phyloP scores from a whole-genome alignment of 2,888 invertebrate species.

The Trissoscelio sp. region DNA sequence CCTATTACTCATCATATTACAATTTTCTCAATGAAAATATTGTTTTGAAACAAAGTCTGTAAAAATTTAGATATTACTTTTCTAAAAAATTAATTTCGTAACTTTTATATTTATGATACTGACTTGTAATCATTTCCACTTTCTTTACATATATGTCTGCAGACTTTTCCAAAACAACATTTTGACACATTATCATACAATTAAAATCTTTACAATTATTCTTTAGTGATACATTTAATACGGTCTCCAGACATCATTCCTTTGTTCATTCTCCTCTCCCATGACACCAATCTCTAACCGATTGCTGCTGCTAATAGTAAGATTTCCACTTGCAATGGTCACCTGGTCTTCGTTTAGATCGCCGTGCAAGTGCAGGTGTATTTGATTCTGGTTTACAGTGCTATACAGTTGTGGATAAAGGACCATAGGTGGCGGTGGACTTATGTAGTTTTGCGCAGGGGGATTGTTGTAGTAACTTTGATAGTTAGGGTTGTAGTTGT shows the following conservation, averaged over 20 bases:
- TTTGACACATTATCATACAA: neutral
- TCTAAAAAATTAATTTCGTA: no score
- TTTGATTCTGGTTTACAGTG: slow-evolving; percentile 94
- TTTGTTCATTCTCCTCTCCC: slow-evolving; percentile 85
- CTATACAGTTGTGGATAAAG: slow-evolving; percentile 91
- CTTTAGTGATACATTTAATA: slow-evolving; percentile 84
- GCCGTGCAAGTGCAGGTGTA: slow-evolving; percentile 90
- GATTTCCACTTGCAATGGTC: slow-evolving; percentile 83
- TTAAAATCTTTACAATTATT: slow-evolving; percentile 11
- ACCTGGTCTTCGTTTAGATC: slow-evolving; percentile 81
- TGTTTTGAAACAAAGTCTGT: neutral
- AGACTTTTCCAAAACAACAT: neutral
- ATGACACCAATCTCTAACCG: slow-evolving; percentile 85
- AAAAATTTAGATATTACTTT: no score
- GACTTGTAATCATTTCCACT: no score
- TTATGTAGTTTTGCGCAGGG: slow-evolving; percentile 86
- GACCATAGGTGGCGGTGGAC: slow-evolving; percentile 88
- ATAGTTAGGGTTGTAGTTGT: slow-evolving; percentile 87
- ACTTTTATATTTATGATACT: no score
- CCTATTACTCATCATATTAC: neutral
- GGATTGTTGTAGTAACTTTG: slow-evolving; percentile 89
- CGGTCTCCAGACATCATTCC: slow-evolving; percentile 89
- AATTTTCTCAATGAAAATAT: neutral
- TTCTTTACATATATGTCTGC: no score
- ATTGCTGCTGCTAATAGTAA: slow-evolving; percentile 83